Conservation (phyloP, 53 echinoderm and acorn worm genomes). For the Luidia sarsii region DNA sequence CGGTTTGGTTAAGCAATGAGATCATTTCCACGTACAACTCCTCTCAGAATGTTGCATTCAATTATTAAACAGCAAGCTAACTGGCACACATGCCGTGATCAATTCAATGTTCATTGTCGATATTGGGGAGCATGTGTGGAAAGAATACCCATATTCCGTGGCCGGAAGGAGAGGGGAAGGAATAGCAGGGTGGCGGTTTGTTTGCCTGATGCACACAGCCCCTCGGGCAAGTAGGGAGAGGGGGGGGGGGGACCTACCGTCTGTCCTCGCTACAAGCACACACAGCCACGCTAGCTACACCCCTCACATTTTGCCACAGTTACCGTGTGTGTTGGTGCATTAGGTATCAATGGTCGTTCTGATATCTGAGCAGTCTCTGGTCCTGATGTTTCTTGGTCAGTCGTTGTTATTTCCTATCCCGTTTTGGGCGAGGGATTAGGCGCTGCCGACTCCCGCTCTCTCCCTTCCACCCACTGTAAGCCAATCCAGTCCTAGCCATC, state of each 20-base stretch:
- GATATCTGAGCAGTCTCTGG: constrained; percentile 34
- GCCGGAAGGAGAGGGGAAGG: constrained; percentile 5
- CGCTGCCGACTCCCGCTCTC: constrained; percentile 9
- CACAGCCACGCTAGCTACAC: too few species aligned
- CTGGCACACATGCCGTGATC: constrained; percentile 20
- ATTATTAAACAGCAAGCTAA: constrained; percentile 12
- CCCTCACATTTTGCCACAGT: constrained; percentile 56
- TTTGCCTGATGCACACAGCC: constrained; percentile 30
- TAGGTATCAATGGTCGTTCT: constrained; percentile 36
- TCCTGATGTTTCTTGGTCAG: constrained; percentile 22
- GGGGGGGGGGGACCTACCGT: constrained; percentile 32
- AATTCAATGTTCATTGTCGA: constrained; percentile 45
- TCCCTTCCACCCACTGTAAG: constrained; percentile 40
- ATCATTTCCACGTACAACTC: too few species aligned
- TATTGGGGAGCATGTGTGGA: constrained; percentile 2
- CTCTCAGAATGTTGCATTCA: constrained; percentile 19
- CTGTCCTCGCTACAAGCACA: constrained; percentile 11
- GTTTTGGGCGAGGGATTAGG: constrained; percentile 60
- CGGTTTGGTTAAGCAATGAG: too few species aligned
- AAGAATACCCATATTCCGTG: too few species aligned
- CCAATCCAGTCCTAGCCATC: constrained; percentile 47
- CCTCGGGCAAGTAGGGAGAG: too few species aligned
- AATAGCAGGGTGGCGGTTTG: constrained; percentile 49
- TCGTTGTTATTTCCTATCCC: constrained; percentile 62
- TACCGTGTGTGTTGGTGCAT: constrained; percentile 42